Base-by-base conservation (phyloP, 1,140 invertebrate genomes). In the Neoseiulus cucumeris region DNA sequence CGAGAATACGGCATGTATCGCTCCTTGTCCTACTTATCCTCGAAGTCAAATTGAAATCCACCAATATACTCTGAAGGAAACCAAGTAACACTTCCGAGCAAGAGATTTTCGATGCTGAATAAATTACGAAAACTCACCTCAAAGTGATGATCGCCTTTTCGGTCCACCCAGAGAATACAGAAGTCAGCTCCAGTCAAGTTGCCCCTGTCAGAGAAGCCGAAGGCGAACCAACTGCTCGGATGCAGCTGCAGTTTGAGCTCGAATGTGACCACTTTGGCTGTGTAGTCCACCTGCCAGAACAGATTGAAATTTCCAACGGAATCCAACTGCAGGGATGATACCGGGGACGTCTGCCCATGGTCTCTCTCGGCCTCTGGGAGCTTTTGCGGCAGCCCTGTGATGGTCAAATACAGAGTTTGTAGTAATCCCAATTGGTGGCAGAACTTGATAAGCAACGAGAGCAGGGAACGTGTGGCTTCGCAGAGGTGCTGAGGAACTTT, bases 151-250 rank as follows among this genome's bases (percentile, higher is more conserved):
- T 75, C 76, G 28, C 80, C 79, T 68, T 80, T 81, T 77, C 81
- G 82, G 72, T 86, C 82, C 2, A 79, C 78, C 85, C 86, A 89
- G 39, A 91, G 79, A 12, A 95, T 74, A 70, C 89, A 92, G 67
- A 89, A 83, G 79, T 96, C 92, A 1, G 89, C 86, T 44, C 83
- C 81, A 30, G 79, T 80, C 0, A 81, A 66, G 42, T 85, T 79
- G 4, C 92, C 93, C 69, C 89, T 84, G 72, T 92, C 83, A 0
- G 92, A 96, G 77, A 96, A 96, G 39, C 93, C 93, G 64, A 94
- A 72, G 1, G 87, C 86, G 68, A 93, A 83, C 87, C 87, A 91
- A 22, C 65, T 66, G 41, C 70, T 70, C 7, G 66, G 44, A 7
- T 66, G 22, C 14, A 69, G 25, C 17, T 68, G 42, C 5, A 69